These are phyloP conservation scores for Elaphurus davidianus DNA, from an alignment of 2,113 vertebrate genomes.

Conservation along the genomic window DNA sequence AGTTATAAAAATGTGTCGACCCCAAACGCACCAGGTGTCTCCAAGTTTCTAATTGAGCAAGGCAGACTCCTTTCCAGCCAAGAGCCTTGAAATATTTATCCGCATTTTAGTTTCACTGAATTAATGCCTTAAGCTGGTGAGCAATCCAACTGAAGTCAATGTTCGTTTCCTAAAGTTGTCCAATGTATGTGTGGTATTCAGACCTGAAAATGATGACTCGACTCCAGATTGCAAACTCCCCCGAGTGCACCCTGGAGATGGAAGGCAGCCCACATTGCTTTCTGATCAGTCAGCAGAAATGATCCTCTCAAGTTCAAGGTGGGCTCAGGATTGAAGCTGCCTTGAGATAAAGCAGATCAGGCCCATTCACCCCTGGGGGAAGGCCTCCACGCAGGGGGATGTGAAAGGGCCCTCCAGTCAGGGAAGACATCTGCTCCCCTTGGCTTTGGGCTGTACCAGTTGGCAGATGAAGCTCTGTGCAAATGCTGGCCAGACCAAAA, in stretches of 20 bases:
- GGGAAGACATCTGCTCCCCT: slow-evolving; percentile 48
- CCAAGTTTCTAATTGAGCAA: slow-evolving; percentile 50
- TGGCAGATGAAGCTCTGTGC: slow-evolving; percentile 59
- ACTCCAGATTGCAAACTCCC: slow-evolving; percentile 52
- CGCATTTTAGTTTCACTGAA: slow-evolving; percentile 55
- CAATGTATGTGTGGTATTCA: slow-evolving; percentile 63
- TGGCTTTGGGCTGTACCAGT: slow-evolving; percentile 61
- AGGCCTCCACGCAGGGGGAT: slow-evolving; percentile 28
- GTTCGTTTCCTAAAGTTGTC: slow-evolving; percentile 59
- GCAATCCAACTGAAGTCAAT: slow-evolving; percentile 38
- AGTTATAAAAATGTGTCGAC: slow-evolving; percentile 41
- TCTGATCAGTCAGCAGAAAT: slow-evolving; percentile 62
- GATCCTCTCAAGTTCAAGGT: slow-evolving; percentile 67
- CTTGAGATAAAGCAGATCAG: slow-evolving; percentile 74
- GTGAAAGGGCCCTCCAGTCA: slow-evolving; percentile 44
- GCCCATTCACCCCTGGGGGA: not conserved
- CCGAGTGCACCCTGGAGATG: slow-evolving; percentile 25
- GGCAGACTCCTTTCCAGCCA: slow-evolving; percentile 28
- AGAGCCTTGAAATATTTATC: slow-evolving; percentile 54
- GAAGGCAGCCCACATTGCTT: slow-evolving; percentile 58
- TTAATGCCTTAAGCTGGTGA: slow-evolving; percentile 54
- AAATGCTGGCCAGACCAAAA: slow-evolving; percentile 70
- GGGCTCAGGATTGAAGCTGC: slow-evolving; percentile 61
- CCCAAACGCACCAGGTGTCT: slow-evolving; percentile 58
- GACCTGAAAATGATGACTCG: slow-evolving; percentile 53